Conservation (phyloP, 2,797 vertebrate species). For the Ciconia nigra region DNA sequence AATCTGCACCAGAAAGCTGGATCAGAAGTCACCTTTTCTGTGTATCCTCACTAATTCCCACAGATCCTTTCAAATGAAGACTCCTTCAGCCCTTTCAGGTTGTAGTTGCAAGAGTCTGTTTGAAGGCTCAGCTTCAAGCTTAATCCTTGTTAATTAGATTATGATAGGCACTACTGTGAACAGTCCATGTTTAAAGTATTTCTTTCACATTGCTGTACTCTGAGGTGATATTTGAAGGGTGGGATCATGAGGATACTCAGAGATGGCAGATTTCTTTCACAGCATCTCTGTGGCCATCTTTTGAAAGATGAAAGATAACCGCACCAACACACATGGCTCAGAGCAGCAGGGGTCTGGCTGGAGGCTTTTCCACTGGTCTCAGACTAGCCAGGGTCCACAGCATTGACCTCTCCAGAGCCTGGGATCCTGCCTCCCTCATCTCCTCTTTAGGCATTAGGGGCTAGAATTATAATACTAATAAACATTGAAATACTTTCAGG, state of each 20-base stretch:
- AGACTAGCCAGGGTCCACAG: too few species aligned
- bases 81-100: not conserved
- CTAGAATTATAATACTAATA: not conserved
- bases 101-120: not conserved
- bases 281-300: not conserved
- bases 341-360: not conserved
- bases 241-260: not conserved
- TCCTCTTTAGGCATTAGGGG: not conserved
- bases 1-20: conserved; percentile 2
- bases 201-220: not conserved
- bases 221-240: not conserved
- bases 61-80: conserved; percentile 34
- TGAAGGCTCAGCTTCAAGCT: not conserved
- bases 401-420: not conserved
- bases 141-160: conserved; percentile 33
- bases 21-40: conserved; percentile 44
- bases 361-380: not conserved
- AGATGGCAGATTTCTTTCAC: not conserved
- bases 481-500: not conserved
- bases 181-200: not conserved
- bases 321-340: rapidly evolving
- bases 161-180: not conserved
- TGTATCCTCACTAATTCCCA: conserved; percentile 11
- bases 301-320: not conserved
- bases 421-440: not conserved